Evolutionary conservation across 2,888 invertebrate species (phyloP).

Genomic region (Dasysyrphus albostriatus): DNA sequence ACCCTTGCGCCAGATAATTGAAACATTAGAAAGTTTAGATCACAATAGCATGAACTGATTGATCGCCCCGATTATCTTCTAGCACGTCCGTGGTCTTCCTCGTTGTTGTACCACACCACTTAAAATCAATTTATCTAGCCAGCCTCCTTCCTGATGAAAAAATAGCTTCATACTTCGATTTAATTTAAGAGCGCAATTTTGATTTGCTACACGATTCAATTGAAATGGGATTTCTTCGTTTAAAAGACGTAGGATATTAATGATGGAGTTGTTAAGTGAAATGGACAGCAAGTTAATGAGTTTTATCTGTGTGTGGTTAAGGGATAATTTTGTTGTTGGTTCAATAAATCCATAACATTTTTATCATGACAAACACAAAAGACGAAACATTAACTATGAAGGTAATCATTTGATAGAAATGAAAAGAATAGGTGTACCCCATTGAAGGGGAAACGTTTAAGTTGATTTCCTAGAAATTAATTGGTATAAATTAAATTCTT

Average conservation of each 20-base stretch:
- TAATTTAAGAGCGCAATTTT: constrained; percentile 68
- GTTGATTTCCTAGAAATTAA: no score
- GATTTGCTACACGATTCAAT: constrained; percentile 50
- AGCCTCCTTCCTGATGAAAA: constrained; percentile 17
- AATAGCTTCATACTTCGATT: constrained; percentile 57
- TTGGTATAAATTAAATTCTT: no score
- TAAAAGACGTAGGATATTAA: constrained; percentile 16
- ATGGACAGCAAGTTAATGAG: not conserved
- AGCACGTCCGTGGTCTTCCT: constrained; percentile 4
- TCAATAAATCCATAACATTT: not conserved
- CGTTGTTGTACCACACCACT: constrained; percentile 23
- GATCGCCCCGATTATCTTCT: constrained; percentile 23
- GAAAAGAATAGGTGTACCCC: not conserved
- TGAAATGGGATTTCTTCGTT: constrained; percentile 35
- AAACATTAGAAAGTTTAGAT: constrained; percentile 66
- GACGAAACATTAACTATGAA: not conserved
- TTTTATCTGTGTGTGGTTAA: not conserved
- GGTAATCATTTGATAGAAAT: not conserved
- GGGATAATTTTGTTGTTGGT: constrained; percentile 15
- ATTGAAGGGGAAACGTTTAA: not conserved
- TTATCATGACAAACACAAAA: not conserved
- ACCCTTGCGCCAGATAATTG: constrained; percentile 57
- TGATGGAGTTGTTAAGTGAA: constrained; percentile 25
- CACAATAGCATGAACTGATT: constrained; percentile 38
- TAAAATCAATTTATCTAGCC: constrained; percentile 50